These are phyloP conservation scores for Phyllostomus discolor DNA, from an alignment of 2,113 vertebrate genomes.

Conservation along the genomic window DNA sequence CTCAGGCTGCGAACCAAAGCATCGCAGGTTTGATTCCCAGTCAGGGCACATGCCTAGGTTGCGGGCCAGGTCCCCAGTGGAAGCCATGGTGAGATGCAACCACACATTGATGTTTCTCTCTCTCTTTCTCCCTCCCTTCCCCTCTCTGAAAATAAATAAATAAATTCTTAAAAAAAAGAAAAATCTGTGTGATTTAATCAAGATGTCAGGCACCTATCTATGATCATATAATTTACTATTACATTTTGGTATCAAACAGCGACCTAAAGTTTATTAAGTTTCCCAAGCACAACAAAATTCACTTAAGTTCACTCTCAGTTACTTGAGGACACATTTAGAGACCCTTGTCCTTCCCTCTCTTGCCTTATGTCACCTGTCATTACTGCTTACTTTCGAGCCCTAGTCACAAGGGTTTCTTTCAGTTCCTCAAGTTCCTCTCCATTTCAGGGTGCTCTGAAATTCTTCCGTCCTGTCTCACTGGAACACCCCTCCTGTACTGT, in stretches of 20 bases:
- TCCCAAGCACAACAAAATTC: background rate
- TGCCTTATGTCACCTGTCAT: background rate
- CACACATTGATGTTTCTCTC: no score
- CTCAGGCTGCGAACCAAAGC: no score
- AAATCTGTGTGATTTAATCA: background rate
- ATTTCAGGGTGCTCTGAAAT: background rate
- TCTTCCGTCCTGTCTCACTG: background rate
- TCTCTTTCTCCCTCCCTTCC: no score
- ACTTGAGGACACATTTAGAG: background rate
- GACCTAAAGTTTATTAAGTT: background rate
- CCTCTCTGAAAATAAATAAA: no score
- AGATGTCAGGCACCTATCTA: background rate
- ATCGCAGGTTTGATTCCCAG: no score
- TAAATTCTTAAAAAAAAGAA: background rate
- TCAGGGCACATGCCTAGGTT: no score
- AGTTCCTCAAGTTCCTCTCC: background rate
- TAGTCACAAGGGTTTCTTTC: background rate
- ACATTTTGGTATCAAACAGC: background rate
- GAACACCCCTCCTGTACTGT: no score
- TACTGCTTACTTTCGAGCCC: background rate
- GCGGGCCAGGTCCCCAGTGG: no score
- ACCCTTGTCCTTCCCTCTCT: rapidly evolving
- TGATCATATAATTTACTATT: background rate
- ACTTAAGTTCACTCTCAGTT: background rate
- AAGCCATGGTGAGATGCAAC: no score